Conservation (phyloP, 2,797 vertebrate genomes). For the Antrozous pallidus region DNA sequence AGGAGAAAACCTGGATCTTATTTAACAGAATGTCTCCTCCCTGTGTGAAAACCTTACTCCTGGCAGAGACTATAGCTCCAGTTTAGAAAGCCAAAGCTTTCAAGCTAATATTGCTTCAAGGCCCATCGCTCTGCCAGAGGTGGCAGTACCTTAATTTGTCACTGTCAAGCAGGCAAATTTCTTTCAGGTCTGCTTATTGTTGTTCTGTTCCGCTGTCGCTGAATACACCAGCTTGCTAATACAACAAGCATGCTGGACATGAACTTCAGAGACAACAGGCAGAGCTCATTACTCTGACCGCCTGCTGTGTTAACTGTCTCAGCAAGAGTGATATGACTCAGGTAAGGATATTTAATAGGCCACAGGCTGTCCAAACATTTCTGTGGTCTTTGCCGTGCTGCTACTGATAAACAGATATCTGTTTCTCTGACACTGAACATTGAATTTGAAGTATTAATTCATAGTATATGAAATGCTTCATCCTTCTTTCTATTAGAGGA, state of each 20-base stretch:
- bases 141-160: conserved; percentile 71
- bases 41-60: conserved; percentile 7
- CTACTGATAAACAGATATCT: conserved; percentile 39
- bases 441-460: conserved; percentile 63
- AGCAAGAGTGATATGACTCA: conserved; percentile 49
- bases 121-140: conserved; percentile 55
- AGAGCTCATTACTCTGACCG: conserved; percentile 45
- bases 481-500: conserved; percentile 50
- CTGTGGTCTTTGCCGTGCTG: background rate
- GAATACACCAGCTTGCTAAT: conserved; percentile 54
- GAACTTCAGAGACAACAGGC: conserved; percentile 57
- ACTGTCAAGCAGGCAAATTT: conserved; percentile 55
- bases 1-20: background rate
- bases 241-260: conserved; percentile 53
- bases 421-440: conserved; percentile 55
- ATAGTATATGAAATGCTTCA: conserved; percentile 64
- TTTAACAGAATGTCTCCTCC: background rate
- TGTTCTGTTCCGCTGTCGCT: conserved; percentile 44
- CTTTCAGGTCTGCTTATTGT: conserved; percentile 54
- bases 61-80: background rate
- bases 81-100: conserved; percentile 51
- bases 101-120: conserved; percentile 49
- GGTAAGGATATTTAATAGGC: conserved; percentile 40
- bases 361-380: conserved; percentile 35
- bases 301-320: conserved; percentile 60